Conservation (phyloP, 1,140 invertebrate genomes). For the Copidosoma floridanum region DNA sequence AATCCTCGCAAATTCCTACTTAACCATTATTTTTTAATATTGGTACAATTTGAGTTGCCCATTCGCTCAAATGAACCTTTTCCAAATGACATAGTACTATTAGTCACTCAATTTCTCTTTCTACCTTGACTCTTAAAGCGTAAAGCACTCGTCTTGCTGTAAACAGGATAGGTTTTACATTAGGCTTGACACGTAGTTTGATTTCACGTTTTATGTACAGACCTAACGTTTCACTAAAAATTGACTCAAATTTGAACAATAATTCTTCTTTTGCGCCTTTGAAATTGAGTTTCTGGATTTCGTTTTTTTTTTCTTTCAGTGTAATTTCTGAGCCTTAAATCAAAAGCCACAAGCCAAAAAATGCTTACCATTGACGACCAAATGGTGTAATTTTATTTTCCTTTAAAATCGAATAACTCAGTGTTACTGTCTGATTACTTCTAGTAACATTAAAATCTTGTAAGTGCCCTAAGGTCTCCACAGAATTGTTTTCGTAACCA, state of each 20-base stretch:
- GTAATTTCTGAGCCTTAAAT: not conserved
- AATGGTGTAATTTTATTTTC: not conserved
- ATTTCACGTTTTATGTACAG: constrained; percentile 2
- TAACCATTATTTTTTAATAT: not conserved
- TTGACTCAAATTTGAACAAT: not conserved
- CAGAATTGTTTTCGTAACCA: not conserved
- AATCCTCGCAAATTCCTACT: not conserved
- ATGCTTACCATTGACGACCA: constrained; percentile 9
- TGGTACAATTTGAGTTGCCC: not conserved
- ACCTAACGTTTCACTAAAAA: not conserved
- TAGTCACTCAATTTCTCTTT: not conserved
- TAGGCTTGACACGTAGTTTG: not conserved
- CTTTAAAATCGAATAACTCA: not conserved
- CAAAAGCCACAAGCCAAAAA: constrained; percentile 5
- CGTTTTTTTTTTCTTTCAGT: not conserved
- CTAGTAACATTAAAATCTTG: constrained; percentile 1
- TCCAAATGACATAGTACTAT: not conserved
- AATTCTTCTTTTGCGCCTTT: not conserved
- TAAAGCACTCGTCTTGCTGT: not conserved
- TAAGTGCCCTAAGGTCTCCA: constrained; percentile 9
- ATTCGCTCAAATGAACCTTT: not conserved
- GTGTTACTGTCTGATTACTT: not conserved
- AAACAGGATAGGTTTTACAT: not conserved
- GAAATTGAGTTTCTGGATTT: not conserved
- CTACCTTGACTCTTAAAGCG: not conserved